Evolutionary conservation across 2,888 invertebrate genomes (phyloP), one percentile per base, ranked within the genome.

Genomic region (Eristalis intricaria): DNA sequence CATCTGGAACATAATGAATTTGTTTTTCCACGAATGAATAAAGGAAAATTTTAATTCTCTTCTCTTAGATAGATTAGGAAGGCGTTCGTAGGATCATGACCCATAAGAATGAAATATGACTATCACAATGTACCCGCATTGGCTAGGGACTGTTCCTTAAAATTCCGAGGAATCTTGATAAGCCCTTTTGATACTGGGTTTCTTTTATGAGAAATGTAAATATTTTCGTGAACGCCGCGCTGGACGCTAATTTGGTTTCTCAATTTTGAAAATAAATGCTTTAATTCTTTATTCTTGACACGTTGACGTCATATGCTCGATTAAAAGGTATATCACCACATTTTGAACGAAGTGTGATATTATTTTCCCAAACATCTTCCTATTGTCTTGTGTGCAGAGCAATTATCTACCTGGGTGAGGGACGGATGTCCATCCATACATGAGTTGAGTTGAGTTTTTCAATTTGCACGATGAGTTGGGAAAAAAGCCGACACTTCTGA

Each of bases 141-240:
- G 65, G 26, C n/a, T 32, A 23, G 38, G 63, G 69, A 19, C 38
- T 56, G 70, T 78, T 75, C 32, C 82, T 70, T 60, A 65, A 60
- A 78, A 78, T 71, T 75, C 75, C 8, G 74, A 86, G 83, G 78
- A 83, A 86, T 86, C 78, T 63, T 43, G 83, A 83, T 86, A 86
- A 86, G 78, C 86, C 83, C 70, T 60, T 78, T 86, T 64, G 77
- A 70, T 70, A 73, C 58, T 75, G 23, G 22, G 10, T 64, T 58
- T 73, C 68, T 38, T 76, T 64, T 73, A 43, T 76, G 40, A 69
- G 43, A 84, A 84, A 84, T 73, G 81, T 78, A 82, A 85, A 81
- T 82, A 82, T 74, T 86, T 81, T 29, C 32, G 66, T 43, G 61
- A 61, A 71, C 70, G 71, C 71, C 70, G 23, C 61, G 70, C 64